Conservation (phyloP, 2,888 invertebrate species). For the Bellardia pandia region DNA sequence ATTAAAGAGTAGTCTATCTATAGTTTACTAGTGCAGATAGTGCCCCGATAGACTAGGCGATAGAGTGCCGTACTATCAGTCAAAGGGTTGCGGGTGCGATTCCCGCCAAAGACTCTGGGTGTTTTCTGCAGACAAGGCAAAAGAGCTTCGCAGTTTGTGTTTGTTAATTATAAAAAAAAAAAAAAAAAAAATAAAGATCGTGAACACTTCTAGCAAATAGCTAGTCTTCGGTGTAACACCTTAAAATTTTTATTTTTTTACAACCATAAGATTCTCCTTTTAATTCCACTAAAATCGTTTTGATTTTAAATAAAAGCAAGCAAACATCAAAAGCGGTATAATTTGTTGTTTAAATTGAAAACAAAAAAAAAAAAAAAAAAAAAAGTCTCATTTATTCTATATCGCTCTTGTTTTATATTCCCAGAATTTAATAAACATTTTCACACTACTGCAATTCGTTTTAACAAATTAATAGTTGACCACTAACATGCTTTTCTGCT, state of each 20-base stretch:
- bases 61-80: no score
- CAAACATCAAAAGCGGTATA: conserved; percentile 33
- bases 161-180: no score
- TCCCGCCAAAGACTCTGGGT: no score
- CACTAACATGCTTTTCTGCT: conserved; percentile 1
- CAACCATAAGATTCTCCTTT: not conserved
- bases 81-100: no score
- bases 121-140: no score
- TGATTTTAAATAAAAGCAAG: not conserved
- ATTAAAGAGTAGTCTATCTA: no score
- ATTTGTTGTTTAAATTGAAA: conserved; percentile 10
- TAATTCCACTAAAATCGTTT: not conserved
- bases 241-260: conserved; percentile 8
- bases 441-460: conserved; percentile 42
- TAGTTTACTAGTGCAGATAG: no score
- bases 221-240: not conserved
- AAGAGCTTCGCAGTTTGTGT: no score
- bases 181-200: no score
- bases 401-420: conserved; percentile 25
- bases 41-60: no score
- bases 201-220: no score
- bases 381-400: no score
- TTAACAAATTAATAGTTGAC: conserved; percentile 27
- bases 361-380: not conserved
- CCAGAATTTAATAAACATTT: conserved; percentile 49